These are phyloP conservation scores for Onychomys torridus DNA, from an alignment of 2,797 vertebrate genomes.

Conservation along the genomic window DNA sequence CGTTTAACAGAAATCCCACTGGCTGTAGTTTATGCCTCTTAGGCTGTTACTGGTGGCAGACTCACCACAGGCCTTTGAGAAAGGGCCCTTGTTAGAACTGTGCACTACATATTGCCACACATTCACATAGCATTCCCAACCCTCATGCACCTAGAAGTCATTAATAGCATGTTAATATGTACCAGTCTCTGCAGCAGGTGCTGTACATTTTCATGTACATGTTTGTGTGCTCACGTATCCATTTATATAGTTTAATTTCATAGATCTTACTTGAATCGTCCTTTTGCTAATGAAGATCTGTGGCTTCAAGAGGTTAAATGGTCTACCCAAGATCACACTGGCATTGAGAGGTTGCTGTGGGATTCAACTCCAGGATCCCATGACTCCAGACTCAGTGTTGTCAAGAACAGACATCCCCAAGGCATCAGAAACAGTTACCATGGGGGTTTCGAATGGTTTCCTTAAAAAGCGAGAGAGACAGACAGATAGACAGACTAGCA, in stretches of 20 bases:
- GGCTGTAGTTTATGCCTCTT: neutral
- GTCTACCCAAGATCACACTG: neutral
- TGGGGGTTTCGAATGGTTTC: neutral
- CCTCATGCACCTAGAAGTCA: neutral
- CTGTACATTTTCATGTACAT: neutral
- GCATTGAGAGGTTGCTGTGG: neutral
- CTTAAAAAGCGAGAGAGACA: neutral
- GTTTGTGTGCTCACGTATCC: no score
- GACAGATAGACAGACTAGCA: neutral
- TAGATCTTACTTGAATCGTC: neutral
- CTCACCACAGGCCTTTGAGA: neutral
- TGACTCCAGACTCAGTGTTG: neutral
- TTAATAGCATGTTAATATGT: neutral
- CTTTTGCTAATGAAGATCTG: neutral
- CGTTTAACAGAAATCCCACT: neutral
- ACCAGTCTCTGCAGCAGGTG: neutral
- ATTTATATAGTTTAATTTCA: neutral
- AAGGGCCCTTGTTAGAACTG: neutral
- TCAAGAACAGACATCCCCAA: neutral
- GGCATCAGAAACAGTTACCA: neutral
- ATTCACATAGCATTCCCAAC: neutral
- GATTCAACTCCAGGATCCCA: neutral
- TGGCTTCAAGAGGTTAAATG: neutral
- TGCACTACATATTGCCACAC: neutral
- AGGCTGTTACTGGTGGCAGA: neutral